Evolutionary conservation across 1,140 invertebrate genomes (phyloP).

Genomic region (Hydropsyche tenuis): DNA sequence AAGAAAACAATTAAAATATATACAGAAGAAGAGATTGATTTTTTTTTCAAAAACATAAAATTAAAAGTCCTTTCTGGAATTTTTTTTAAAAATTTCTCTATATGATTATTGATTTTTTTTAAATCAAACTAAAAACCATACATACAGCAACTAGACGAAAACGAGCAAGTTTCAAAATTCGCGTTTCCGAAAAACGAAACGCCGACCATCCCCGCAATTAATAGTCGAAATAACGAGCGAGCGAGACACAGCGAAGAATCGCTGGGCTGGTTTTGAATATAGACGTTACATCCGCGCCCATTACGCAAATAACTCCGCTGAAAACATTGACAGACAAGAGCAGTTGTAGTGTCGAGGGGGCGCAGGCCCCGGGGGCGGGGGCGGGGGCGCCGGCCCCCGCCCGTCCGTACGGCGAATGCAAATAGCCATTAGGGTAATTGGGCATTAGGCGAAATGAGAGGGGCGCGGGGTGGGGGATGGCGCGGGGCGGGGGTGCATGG

Average conservation of each 20-base stretch:
- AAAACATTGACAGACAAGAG: constrained; percentile 50
- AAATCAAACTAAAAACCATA: too few relatives aligned
- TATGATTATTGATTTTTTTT: too few relatives aligned
- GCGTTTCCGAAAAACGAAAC: too few relatives aligned
- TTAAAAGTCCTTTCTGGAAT: too few relatives aligned
- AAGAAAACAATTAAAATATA: too few relatives aligned
- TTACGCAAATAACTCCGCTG: constrained; percentile 48
- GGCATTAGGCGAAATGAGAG: constrained; percentile 52
- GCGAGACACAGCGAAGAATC: constrained; percentile 39
- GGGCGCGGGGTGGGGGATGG: constrained; percentile 14
- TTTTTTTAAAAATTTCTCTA: too few relatives aligned
- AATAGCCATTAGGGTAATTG: constrained; percentile 52
- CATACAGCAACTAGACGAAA: too few relatives aligned
- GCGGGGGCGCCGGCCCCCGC: constrained; percentile 24
- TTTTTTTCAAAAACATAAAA: too few relatives aligned
- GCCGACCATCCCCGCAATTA: constrained; percentile 1
- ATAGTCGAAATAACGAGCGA: constrained; percentile 32
- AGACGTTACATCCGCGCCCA: constrained; percentile 44
- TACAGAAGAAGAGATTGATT: too few relatives aligned
- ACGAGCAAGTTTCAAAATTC: too few relatives aligned
- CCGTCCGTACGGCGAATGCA: constrained; percentile 46
- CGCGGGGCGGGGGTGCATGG: constrained; percentile 26
- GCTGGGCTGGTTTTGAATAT: constrained; percentile 45
- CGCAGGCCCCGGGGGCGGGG: background rate
- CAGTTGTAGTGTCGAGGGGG: constrained; percentile 22